Conservation (phyloP, 2,113 vertebrate species). For the Phaethornis superciliosus region DNA sequence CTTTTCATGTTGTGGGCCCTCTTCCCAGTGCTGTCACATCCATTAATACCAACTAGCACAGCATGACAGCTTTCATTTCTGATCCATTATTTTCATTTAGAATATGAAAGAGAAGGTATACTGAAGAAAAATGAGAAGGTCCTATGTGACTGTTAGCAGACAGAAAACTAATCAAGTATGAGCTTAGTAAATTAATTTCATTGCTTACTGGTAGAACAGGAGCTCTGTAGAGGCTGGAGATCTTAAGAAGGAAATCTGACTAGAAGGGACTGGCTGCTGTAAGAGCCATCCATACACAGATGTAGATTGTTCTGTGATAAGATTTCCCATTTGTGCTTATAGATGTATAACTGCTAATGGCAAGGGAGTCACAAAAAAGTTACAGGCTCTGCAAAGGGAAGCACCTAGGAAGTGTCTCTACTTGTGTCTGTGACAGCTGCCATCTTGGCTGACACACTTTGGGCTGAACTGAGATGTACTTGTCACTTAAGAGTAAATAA, state of each 20-base stretch:
- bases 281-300: background rate
- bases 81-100: background rate
- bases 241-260: background rate
- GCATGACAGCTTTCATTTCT: background rate
- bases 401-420: background rate
- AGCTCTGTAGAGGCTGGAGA: background rate
- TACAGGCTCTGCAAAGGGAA: background rate
- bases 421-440: background rate
- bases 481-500: background rate
- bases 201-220: background rate
- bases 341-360: background rate
- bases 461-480: background rate
- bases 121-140: background rate
- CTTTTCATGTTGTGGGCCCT: accelerated
- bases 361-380: background rate
- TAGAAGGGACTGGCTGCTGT: accelerated
- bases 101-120: background rate
- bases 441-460: accelerated
- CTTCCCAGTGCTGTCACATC: background rate
- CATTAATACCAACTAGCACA: accelerated
- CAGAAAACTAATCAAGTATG: background rate
- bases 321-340: background rate
- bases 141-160: background rate
- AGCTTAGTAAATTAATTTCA: background rate
- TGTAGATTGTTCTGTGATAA: background rate